Evolutionary conservation across 2,113 vertebrate species (phyloP), one percentile per base, ranked within the genome.

Genomic region (Trematomus loennbergii): DNA sequence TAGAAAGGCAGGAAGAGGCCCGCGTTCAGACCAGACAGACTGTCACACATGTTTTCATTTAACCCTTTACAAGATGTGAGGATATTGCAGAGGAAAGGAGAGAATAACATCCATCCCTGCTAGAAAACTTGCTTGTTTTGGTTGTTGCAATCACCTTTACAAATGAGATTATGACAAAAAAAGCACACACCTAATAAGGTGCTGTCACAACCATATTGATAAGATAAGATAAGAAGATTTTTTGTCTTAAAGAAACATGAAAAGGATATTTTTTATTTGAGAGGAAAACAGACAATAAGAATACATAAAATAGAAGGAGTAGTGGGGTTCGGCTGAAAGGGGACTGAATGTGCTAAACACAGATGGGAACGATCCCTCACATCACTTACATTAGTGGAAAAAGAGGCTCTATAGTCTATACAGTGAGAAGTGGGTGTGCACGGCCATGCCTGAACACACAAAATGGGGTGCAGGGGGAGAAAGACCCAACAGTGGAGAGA

Each of bases 31-130:
- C 72, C 86, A 91, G 84, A 85, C 88, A 82, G 81, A 76, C 61
- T 57, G 57, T 75, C 79, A 84, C 91, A 93, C 63, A 50, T 94
- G 91, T 82, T 89, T 93, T 68, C 81, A 84, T 84, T 94, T 90
- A 93, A 93, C 86, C 86, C 89, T 85, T 89, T 75, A 89, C 79
- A 88, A 87, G 60, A 91, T 77, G 76, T 49, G 16, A 70, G 48
- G 75, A 20, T 78, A 66, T 59, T 46, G 57, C 29, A 58, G 64
- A 78, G 9, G 75, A 88, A 50, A 13, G 46, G 45, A 68, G 33
- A 75, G 12, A 74, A 15, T 49, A 40, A 20, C 64, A 71, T 62
- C 48, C 46, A 36, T 40, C 70, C 29, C 53, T 29, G 29, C 13
- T 9, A 60, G 13, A 70, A 60, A 22, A 53, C 33, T 52, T 16